Percentiles rank a stretch among this genome's conserved stretches.
Conservation (phyloP, 2,797 vertebrate species). For the Cyclura pinguis region DNA sequence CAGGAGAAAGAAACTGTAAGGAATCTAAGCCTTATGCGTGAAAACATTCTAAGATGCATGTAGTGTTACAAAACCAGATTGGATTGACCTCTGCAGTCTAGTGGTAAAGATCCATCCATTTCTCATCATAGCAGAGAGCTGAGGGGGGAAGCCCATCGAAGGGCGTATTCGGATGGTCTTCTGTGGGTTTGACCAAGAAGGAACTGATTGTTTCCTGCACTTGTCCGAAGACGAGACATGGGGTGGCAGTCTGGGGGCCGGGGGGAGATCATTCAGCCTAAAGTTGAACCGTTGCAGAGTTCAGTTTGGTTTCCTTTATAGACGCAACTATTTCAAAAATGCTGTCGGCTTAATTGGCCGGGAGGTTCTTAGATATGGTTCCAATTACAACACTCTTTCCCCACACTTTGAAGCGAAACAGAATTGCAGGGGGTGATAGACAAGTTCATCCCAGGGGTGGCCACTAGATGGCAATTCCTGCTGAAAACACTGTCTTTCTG, state of each 20-base stretch:
- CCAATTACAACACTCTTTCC: constrained; percentile 35
- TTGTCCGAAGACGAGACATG: neutral
- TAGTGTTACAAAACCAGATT: neutral
- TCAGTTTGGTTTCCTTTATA: constrained; percentile 47
- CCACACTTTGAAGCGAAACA: neutral
- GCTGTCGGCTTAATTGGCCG: constrained; percentile 39
- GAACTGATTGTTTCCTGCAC: neutral
- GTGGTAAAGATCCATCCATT: neutral
- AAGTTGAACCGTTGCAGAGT: constrained; percentile 24
- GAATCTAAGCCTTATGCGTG: neutral
- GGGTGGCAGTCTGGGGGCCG: neutral
- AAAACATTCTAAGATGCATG: neutral
- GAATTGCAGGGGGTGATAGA: neutral
- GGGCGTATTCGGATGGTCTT: neutral
- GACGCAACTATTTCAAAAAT: constrained; percentile 54
- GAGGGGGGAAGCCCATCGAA: too few species aligned
- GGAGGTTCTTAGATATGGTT: constrained; percentile 46
- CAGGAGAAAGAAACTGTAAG: neutral
- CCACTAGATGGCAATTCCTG: constrained; percentile 33
- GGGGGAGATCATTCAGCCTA: neutral
- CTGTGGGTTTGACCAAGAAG: too few species aligned
- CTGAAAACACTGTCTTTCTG: neutral
- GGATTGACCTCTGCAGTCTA: neutral
- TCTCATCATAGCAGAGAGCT: too few species aligned
- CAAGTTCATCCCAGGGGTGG: neutral